Conservation (phyloP, 2,797 vertebrate species). For the Sylvilagus floridanus region DNA sequence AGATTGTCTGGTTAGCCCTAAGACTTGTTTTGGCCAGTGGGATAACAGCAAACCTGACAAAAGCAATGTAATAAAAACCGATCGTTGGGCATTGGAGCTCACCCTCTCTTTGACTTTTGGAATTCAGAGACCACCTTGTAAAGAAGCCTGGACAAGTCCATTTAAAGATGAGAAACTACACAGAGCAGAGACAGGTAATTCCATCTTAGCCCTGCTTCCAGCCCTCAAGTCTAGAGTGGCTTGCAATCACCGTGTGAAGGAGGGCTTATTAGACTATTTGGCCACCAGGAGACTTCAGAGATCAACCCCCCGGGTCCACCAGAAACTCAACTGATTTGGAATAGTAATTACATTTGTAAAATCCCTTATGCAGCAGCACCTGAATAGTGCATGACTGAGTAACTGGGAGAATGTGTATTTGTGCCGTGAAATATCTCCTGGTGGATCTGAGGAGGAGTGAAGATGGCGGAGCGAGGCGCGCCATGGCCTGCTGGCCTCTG, state of each 20-base stretch:
- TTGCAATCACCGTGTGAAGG: background rate
- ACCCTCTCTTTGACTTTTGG: background rate
- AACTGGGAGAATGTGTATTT: background rate
- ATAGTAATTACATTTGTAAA: background rate
- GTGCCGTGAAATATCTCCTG: background rate
- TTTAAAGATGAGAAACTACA: background rate
- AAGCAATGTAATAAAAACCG: background rate
- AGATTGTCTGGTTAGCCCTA: background rate
- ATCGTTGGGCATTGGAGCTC: background rate
- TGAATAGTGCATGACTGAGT: background rate
- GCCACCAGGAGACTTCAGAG: background rate
- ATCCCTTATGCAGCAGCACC: background rate
- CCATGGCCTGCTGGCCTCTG: background rate
- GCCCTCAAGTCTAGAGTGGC: background rate
- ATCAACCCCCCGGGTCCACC: background rate
- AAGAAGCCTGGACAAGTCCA: background rate
- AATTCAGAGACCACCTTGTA: background rate
- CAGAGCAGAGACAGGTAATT: background rate
- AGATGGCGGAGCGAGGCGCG: background rate
- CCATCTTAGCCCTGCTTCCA: background rate
- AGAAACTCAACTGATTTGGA: background rate
- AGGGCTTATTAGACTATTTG: background rate
- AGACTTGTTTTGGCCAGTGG: background rate
- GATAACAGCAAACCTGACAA: background rate
- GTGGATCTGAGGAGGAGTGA: background rate